Conservation (phyloP, 2,888 invertebrate genomes). For the Melanostoma scalare region DNA sequence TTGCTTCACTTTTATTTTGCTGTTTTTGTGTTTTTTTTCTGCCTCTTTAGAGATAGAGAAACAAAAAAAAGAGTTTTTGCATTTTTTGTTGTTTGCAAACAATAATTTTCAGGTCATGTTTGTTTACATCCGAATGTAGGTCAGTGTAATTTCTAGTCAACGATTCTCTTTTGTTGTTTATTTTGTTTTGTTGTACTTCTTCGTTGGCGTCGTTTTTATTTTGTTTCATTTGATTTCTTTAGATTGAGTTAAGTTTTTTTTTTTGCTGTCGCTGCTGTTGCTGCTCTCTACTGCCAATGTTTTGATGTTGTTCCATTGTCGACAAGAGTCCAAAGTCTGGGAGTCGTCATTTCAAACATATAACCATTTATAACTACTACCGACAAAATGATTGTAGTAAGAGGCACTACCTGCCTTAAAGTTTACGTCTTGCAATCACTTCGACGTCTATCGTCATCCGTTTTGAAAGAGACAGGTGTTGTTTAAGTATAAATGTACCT, state of each 20-base stretch:
- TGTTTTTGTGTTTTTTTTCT: slow-evolving; percentile 17
- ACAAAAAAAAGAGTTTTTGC: slow-evolving; percentile 7
- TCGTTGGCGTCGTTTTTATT: slow-evolving; percentile 25
- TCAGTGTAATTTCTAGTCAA: slow-evolving; percentile 70
- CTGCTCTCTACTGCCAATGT: slow-evolving; percentile 4
- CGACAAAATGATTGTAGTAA: slow-evolving; percentile 12
- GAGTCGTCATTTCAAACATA: slow-evolving; percentile 12
- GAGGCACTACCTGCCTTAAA: slow-evolving; percentile 17
- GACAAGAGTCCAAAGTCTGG: slow-evolving; percentile 56
- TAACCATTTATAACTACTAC: slow-evolving; percentile 9
- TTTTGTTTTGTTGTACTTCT: slow-evolving; percentile 37
- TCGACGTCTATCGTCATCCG: slow-evolving; percentile 47
- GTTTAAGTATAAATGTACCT: slow-evolving; percentile 13
- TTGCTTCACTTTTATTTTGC: slow-evolving; percentile 8
- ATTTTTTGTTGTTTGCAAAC: slow-evolving; percentile 67
- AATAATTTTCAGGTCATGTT: slow-evolving; percentile 72
- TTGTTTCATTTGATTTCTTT: slow-evolving; percentile 21
- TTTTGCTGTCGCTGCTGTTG: not conserved
- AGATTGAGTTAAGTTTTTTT: slow-evolving; percentile 29
- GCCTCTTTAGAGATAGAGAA: not conserved
- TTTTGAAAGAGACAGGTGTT: slow-evolving; percentile 55
- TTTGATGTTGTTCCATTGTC: slow-evolving; percentile 36
- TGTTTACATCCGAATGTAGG: slow-evolving; percentile 70
- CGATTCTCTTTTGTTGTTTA: slow-evolving; percentile 54
- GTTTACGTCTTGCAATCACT: slow-evolving; percentile 51